Base-by-base conservation (phyloP, 2,797 vertebrate species). In the Pteropus rufus region DNA sequence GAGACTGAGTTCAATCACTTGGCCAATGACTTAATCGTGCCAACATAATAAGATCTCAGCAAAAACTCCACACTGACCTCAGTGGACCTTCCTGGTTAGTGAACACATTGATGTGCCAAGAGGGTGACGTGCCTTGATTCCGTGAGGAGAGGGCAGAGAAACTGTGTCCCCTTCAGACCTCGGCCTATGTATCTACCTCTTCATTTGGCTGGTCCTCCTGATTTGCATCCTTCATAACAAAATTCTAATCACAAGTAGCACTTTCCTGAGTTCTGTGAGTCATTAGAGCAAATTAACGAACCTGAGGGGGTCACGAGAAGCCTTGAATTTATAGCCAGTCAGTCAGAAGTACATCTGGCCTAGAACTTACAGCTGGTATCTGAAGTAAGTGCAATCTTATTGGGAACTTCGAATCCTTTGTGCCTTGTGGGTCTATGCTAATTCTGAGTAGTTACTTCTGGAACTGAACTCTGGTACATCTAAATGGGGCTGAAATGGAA, bases 201-300 rank as follows among this genome's bases (percentile, higher is more conserved):
- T 49, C 36, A 36, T 11, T 15, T 24, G 23, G 11, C 19, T 36
- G 34, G 29, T 7, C 31, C 19, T 65, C 36, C 49, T 15, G 26
- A 56, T 44, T 14, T 58, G n/a, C 18, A 39, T 2, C 34, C 12
- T 83, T 87, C 7, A 12, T 39, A 19, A 60, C 18, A 31, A 60
- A 93, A 81, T 26, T 15, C 2, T 52, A 11, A 21, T 15, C 58
- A 8, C 49, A 36, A 67, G 31, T 7, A 6, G 31, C 16, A 52
- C 29, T 76, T 91, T 72, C n/a, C 76, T 60, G 56, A 52, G 23
- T 52, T 93, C 62, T 60, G 10, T 24, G 41, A 41, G 29, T 23
- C 62, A 41, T 11, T 49, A 54, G 23, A 95, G 60, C 69, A 82
- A 88, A 91, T 77, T 19, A 58, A 29, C 56, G 11, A 81, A 41